Evolutionary conservation across 2,888 invertebrate genomes (phyloP).

Genomic region (Brachynemurus nebulosus): DNA sequence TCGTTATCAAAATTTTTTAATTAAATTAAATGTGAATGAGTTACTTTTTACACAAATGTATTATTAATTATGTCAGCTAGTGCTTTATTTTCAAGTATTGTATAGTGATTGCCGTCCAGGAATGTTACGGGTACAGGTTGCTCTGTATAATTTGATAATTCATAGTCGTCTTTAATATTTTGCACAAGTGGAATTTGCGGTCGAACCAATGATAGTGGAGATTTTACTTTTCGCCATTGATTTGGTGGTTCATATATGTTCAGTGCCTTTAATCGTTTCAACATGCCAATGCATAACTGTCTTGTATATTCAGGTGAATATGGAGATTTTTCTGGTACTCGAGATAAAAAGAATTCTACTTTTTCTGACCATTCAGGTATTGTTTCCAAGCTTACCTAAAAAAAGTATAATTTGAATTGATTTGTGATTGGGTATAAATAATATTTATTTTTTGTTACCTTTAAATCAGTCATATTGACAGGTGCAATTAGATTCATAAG

Average conservation of each 20-base stretch:
- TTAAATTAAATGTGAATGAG: no score
- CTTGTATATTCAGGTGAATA: slow-evolving; percentile 32
- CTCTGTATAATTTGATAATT: slow-evolving; percentile 42
- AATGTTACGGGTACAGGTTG: slow-evolving; percentile 42
- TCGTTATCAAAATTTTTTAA: no score
- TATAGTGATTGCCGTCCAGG: slow-evolving; percentile 59
- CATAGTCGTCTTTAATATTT: slow-evolving; percentile 48
- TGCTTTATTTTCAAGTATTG: slow-evolving; percentile 51
- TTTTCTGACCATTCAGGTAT: slow-evolving; percentile 43
- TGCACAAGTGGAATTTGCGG: slow-evolving; percentile 44
- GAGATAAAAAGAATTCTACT: slow-evolving; percentile 35
- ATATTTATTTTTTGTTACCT: slow-evolving; percentile 14
- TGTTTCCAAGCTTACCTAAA: slow-evolving; percentile 33
- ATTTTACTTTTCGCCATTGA: slow-evolving; percentile 28
- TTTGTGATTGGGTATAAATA: no score
- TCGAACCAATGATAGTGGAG: slow-evolving; percentile 45
- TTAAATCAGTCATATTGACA: slow-evolving; percentile 30
- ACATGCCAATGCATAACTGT: slow-evolving; percentile 31
- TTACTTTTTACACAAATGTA: no score
- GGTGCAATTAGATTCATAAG: slow-evolving; percentile 36
- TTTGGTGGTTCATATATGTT: slow-evolving; percentile 33
- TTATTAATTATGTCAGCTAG: slow-evolving; percentile 46
- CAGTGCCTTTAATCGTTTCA: slow-evolving; percentile 40
- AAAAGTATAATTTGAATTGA: slow-evolving; percentile 7
- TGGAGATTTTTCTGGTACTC: slow-evolving; percentile 28